phyloP scores from a whole-genome alignment of 2,113 vertebrate genomes.

The Perca flavescens region DNA sequence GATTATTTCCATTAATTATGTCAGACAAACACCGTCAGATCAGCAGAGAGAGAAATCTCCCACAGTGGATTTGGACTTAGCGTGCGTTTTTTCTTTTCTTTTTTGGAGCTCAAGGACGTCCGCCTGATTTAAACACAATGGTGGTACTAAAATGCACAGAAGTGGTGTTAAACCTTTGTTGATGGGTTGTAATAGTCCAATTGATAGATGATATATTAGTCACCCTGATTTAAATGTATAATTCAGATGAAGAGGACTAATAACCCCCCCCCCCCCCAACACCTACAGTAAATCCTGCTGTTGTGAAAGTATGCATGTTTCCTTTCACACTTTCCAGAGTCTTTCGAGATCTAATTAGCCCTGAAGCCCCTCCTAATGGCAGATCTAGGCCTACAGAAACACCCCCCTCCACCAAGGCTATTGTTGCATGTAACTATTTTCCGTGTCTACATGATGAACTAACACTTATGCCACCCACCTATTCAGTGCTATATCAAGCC shows the following conservation, averaged over 20 bases:
- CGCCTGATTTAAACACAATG: background rate
- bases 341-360: conserved; percentile 70
- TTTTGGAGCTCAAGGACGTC: background rate
- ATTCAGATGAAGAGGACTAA: conserved; percentile 25
- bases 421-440: conserved; percentile 81
- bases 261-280: background rate
- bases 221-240: conserved; percentile 51
- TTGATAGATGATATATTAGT: conserved; percentile 60
- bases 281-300: background rate
- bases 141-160: conserved; percentile 5
- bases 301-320: conserved; percentile 56
- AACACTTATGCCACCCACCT: conserved; percentile 73
- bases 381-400: conserved; percentile 42
- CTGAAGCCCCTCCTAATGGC: conserved; percentile 45
- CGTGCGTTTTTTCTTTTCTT: background rate
- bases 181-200: conserved; percentile 54
- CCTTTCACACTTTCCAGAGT: conserved; percentile 39
- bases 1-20: conserved; percentile 66
- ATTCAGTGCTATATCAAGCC: conserved; percentile 51
- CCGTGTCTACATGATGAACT: conserved; percentile 76
- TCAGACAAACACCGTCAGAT: conserved; percentile 44
- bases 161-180: conserved; percentile 26
- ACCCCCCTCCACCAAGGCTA: conserved; percentile 28
- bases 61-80: background rate
- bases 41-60: conserved; percentile 1